These are phyloP conservation scores for Thermophis baileyi DNA, from an alignment of 2,113 vertebrate species.

Conservation along the genomic window DNA sequence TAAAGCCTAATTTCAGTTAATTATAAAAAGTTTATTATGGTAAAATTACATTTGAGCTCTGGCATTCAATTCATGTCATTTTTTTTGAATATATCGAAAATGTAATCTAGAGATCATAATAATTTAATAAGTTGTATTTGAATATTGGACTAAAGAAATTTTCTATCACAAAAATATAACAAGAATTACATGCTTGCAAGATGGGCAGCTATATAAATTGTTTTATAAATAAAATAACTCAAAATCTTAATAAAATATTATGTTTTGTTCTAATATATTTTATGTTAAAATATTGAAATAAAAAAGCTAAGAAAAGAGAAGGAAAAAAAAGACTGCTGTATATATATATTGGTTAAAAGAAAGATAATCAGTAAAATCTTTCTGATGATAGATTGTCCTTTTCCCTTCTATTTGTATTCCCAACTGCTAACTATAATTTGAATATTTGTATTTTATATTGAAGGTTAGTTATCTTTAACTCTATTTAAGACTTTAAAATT, in stretches of 20 bases:
- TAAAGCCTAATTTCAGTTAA: neutral
- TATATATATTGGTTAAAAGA: neutral
- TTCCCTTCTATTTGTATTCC: neutral
- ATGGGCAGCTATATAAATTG: neutral
- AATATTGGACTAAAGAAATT: neutral
- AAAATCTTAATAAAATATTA: neutral
- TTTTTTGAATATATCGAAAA: neutral
- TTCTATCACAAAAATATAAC: neutral
- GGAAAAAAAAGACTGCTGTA: neutral
- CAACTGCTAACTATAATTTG: neutral
- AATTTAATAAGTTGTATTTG: constrained; percentile 22
- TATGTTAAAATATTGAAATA: neutral
- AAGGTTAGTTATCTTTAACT: neutral
- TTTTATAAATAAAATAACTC: neutral
- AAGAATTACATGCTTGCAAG: neutral
- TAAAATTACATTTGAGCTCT: neutral
- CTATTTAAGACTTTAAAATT: neutral
- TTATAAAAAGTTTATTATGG: neutral
- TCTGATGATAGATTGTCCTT: neutral
- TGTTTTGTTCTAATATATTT: neutral
- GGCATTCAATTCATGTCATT: neutral
- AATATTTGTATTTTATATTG: neutral
- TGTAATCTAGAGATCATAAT: neutral
- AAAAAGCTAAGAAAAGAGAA: neutral
- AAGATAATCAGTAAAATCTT: neutral